A percentile compares a stretch with the other conserved stretches of the same genome.
Evolutionary conservation across 2,888 invertebrate genomes (phyloP).

Genomic region (Eupithecia dodoneata): DNA sequence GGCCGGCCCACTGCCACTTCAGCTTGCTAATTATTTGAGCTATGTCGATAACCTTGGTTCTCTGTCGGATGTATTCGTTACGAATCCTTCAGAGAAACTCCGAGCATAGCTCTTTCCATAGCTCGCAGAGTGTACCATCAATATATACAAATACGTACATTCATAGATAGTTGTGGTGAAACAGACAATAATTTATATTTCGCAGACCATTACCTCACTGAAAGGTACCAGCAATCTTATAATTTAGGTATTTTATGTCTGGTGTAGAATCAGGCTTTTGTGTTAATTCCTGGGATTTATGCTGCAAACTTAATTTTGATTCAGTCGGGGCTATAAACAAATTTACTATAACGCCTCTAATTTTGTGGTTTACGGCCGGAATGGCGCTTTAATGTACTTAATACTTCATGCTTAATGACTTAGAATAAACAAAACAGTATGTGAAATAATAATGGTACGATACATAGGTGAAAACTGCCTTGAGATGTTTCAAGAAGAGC

Average conservation of each 20-base stretch:
- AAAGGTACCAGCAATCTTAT: slow-evolving; percentile 7
- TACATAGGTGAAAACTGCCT: too few relatives aligned
- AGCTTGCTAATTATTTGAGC: too few relatives aligned
- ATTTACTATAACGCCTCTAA: slow-evolving; percentile 28
- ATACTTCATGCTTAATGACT: not conserved
- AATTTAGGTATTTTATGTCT: slow-evolving; percentile 26
- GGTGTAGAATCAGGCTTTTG: slow-evolving; percentile 31
- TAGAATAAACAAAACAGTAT: not conserved
- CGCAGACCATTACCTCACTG: not conserved
- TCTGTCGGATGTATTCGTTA: too few relatives aligned
- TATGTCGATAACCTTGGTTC: too few relatives aligned
- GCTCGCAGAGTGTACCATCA: too few relatives aligned
- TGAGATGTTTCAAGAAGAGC: too few relatives aligned
- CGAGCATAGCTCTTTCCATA: too few relatives aligned
- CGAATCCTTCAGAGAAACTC: too few relatives aligned
- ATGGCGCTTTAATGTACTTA: slow-evolving; percentile 4
- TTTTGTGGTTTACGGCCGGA: slow-evolving; percentile 19
- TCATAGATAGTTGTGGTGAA: not conserved
- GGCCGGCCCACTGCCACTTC: too few relatives aligned
- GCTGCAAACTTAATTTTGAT: slow-evolving; percentile 31
- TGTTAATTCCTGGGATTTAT: slow-evolving; percentile 28
- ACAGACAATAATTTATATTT: not conserved
- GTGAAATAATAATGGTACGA: not conserved
- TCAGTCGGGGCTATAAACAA: slow-evolving; percentile 29
- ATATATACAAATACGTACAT: not conserved